Evolutionary conservation across 2,797 vertebrate genomes (phyloP), one percentile per base, ranked within the genome.

Genomic region (Saguinus oedipus): DNA sequence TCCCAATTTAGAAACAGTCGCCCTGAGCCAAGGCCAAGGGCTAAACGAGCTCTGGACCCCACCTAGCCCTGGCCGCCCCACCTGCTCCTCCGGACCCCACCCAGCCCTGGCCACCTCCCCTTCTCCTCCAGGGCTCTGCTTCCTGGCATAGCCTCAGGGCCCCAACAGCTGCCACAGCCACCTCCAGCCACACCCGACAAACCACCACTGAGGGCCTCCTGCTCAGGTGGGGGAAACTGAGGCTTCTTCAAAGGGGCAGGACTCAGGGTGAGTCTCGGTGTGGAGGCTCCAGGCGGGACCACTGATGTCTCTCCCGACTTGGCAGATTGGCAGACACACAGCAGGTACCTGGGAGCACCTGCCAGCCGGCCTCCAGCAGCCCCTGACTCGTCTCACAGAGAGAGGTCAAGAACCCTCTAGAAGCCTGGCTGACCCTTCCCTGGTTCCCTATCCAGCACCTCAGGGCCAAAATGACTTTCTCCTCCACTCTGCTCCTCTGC

Each of bases 1-100:
- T 19, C 93, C 81, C 85, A 27, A n/a, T 82, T 93, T 64, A 93
- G 96, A 92, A 92, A 85, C 92, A 97, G 72, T 14, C 1, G 0
- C 82, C 79, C 90, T 76, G 30, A 64, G 75, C 44, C 42, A 11
- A 9, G 4, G 50, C 94, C 76, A 11, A 50, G 85, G 22, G 27
- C 39, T 27, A 2, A 27, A 9, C 1, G 30, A n/a, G 13, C 44
- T 17, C 7, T 2, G 39, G 39, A 39, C 39, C 39, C 20, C 55
- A 0, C 42, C 33, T 1, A 0, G 15, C 39, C 83, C 81, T 64
- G 42, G 1, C 44, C 57, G 27, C 57, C 57, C 57, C 11, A 12
- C 2, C 26, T 61, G 13, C 30, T 64, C 50, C 44, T 17, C 12
- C 2, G 14, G 76, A 53, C 50, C 30, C 26, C 55, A 0, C 36